Evolutionary conservation across 2,113 vertebrate genomes (phyloP).

Genomic region (Peucedramus taeniatus): DNA sequence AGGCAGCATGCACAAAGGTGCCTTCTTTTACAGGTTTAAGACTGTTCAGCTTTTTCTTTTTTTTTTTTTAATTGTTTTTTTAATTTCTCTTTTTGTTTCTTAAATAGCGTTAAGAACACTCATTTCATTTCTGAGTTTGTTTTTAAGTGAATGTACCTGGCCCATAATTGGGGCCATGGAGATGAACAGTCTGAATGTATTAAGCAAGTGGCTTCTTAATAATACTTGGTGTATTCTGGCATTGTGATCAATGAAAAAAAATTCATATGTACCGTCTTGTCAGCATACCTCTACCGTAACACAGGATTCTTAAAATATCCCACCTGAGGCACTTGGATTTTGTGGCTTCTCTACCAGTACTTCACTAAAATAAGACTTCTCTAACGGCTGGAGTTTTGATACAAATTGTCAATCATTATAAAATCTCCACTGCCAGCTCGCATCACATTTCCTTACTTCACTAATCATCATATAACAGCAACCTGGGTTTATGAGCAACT

Average conservation of each 20-base stretch:
- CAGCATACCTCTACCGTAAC: background rate
- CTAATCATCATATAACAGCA: background rate
- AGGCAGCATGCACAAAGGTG: background rate
- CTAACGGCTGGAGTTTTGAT: background rate
- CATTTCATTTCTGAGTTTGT: background rate
- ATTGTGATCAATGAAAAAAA: background rate
- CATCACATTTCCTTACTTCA: background rate
- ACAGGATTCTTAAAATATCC: background rate
- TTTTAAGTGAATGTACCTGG: background rate
- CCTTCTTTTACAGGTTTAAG: background rate
- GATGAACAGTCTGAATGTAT: background rate
- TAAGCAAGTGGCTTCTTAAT: background rate
- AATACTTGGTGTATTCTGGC: background rate
- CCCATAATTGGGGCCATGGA: background rate
- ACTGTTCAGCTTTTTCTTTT: background rate
- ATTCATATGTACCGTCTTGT: background rate
- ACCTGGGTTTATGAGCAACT: background rate
- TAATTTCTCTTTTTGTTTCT: background rate
- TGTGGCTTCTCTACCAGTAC: background rate
- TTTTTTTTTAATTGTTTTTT: no score
- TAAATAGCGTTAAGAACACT: background rate
- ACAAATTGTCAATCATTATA: background rate
- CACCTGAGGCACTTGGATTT: background rate
- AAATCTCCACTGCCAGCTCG: accelerated
- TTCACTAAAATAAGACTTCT: background rate